Base-by-base conservation (phyloP, 2,797 vertebrate genomes). In the Peromyscus melanophrys region DNA sequence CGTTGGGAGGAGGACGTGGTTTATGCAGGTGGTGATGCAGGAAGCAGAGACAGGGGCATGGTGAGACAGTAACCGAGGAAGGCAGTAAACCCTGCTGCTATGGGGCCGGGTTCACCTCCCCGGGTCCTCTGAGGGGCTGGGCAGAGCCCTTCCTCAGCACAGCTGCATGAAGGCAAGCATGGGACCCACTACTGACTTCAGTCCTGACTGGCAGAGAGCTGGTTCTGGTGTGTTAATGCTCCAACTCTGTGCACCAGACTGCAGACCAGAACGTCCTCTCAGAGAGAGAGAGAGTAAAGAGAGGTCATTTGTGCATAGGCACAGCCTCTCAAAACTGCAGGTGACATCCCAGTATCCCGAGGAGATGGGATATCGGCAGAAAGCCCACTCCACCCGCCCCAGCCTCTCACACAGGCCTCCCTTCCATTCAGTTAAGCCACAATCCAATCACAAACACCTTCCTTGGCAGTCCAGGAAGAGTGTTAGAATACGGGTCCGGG, bases 401-500 rank as follows among this genome's bases (percentile, higher is more conserved):
- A 84, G 57, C 19, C 29, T 3, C n/a, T 27, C n/a, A 63, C 29
- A 43, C 27, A 6, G 69, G 73, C 65, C 31, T 9, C 61, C 29
- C 4, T 29, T 40, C 55, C 59, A 8, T 43, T 75, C 61, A 11
- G 16, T 71, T 57, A 78, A 78, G 31, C 31, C 37, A 23, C 27
- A 43, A 65, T 87, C 49, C 25, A 23, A 59, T 76, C 57, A 57
- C 57, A 76, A 13, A 78, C 4, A n/a, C 49, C 16, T 73, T 76
- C 76, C 81, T 71, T 37, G 37, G 25, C 10, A 61, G 2, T 43
- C 31, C 29, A 73, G 59, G 57, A 37, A 46, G 11, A 46, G 11
- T 6, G 4, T 27, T 16, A 59, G 46, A 57, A 13, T 46, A 1
- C 27, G 2, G 21, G 3, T 16, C 1, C 8, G 9, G 17, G 31